phyloP scores from a whole-genome alignment of 1,140 invertebrate species.

The Aphidius ervi region DNA sequence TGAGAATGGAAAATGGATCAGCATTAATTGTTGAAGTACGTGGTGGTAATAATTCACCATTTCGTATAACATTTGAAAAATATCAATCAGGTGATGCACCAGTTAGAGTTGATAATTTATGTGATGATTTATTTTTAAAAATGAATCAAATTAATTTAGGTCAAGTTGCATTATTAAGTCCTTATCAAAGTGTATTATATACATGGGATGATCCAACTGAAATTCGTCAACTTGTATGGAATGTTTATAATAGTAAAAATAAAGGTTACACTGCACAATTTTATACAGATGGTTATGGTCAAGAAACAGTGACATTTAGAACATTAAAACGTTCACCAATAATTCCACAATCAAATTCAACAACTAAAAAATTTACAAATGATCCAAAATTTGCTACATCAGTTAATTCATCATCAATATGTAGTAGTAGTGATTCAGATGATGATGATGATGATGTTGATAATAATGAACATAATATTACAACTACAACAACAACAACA shows the following conservation, averaged over 20 bases:
- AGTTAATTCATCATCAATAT: slow-evolving; percentile 28
- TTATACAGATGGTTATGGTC: slow-evolving; percentile 62
- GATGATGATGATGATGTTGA: slow-evolving; percentile 31
- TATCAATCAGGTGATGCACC: slow-evolving; percentile 71
- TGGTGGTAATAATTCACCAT: slow-evolving; percentile 68
- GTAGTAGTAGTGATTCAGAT: slow-evolving; percentile 34
- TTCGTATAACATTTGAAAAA: slow-evolving; percentile 66
- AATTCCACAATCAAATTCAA: slow-evolving; percentile 18
- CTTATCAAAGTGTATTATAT: slow-evolving; percentile 73
- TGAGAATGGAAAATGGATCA: slow-evolving; percentile 77
- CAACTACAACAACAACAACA: slow-evolving; percentile 30
- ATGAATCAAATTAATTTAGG: slow-evolving; percentile 71
- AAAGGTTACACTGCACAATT: slow-evolving; percentile 69
- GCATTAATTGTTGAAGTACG: slow-evolving; percentile 70
- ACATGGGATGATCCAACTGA: slow-evolving; percentile 83
- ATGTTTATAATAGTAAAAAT: slow-evolving; percentile 76
- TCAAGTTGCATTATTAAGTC: slow-evolving; percentile 71
- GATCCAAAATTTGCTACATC: slow-evolving; percentile 22
- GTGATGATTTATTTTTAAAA: slow-evolving; percentile 77
- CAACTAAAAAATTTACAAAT: slow-evolving; percentile 21
- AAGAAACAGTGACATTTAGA: slow-evolving; percentile 66
- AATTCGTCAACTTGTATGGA: slow-evolving; percentile 70
- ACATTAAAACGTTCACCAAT: slow-evolving; percentile 54
- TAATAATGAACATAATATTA: slow-evolving; percentile 16
- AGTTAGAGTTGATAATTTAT: slow-evolving; percentile 75